Percentiles rank a stretch among this genome's conserved stretches.
phyloP scores from a whole-genome alignment of 2,113 vertebrate species.

The Hemiscyllium ocellatum region DNA sequence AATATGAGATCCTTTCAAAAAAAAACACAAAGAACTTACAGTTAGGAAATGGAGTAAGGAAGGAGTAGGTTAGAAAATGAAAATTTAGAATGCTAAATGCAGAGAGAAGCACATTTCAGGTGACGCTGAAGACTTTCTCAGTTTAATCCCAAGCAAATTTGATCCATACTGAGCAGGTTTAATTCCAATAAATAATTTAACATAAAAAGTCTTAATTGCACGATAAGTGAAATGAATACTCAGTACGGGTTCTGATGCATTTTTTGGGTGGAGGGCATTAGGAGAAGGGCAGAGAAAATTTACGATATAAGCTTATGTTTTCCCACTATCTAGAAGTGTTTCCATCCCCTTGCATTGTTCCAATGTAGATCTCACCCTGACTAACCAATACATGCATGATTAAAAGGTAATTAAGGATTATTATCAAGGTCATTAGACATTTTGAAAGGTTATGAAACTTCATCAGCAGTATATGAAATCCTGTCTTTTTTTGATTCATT shows the following conservation, averaged over 20 bases:
- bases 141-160: neutral
- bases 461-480: neutral
- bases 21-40: neutral
- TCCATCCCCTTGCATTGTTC: neutral
- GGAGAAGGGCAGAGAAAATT: neutral
- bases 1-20: neutral
- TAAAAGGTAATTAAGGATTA: neutral
- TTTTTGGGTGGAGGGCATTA: neutral
- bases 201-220: no score
- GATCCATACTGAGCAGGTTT: neutral
- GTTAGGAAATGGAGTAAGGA: neutral
- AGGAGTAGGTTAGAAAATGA: neutral
- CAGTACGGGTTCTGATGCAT: neutral
- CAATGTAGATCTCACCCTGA: neutral
- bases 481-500: no score
- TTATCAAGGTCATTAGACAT: neutral
- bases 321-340: neutral
- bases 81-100: neutral
- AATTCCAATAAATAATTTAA: neutral
- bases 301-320: neutral
- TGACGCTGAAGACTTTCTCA: neutral
- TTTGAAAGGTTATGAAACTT: neutral
- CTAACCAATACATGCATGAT: neutral
- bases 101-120: neutral
- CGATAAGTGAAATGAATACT: neutral